Percentiles rank a stretch among this genome's conserved stretches.
Conservation (phyloP, 2,113 vertebrate species). For the Lamprotornis superbus region DNA sequence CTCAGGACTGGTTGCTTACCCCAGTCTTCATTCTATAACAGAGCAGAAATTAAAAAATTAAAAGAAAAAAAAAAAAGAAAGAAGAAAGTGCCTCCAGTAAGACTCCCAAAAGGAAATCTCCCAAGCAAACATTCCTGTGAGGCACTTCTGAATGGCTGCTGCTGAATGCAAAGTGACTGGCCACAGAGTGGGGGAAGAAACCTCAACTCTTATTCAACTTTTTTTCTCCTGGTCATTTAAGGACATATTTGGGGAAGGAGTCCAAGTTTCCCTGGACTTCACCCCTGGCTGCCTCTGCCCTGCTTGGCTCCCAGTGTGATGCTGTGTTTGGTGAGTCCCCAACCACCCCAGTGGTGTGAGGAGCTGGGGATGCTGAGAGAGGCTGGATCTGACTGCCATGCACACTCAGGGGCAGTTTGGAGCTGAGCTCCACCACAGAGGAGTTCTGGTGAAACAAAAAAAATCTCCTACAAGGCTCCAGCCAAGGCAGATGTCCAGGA, state of each 20-base stretch:
- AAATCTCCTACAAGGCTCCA: background rate
- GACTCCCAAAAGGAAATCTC: background rate
- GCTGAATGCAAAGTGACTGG: background rate
- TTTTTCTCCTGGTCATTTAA: background rate
- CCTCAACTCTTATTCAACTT: background rate
- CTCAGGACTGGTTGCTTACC: background rate
- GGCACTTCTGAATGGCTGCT: background rate
- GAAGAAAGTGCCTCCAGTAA: background rate
- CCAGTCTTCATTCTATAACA: background rate
- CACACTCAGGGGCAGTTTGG: background rate
- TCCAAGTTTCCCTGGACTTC: background rate
- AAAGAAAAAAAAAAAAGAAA: too few relatives aligned
- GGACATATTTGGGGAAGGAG: background rate
- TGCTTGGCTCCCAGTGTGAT: background rate
- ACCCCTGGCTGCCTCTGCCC: background rate
- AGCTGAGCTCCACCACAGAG: background rate
- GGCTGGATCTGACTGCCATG: background rate
- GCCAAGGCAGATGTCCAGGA: background rate
- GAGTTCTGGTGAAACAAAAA: background rate
- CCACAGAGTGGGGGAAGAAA: background rate
- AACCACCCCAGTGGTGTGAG: accelerated
- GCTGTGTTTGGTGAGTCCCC: background rate
- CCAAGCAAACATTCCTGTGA: background rate
- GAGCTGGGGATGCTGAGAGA: background rate
- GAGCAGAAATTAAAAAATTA: background rate